Evolutionary conservation across 2,888 invertebrate genomes (phyloP), one percentile per base, ranked within the genome.

Genomic region (Coronaproctus castanopsis): DNA sequence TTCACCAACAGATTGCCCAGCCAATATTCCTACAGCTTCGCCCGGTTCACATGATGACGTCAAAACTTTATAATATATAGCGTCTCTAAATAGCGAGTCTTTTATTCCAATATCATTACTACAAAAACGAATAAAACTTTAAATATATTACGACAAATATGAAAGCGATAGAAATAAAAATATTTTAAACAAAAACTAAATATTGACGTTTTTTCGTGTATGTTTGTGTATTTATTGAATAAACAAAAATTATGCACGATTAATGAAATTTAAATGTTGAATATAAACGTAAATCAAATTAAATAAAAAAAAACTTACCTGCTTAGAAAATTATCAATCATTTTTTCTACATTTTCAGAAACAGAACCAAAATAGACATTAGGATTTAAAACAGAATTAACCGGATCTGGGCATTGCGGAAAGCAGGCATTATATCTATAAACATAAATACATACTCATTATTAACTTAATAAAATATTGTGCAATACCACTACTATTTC

Each of bases 1-100:
- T 73, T 99, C 98, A 60, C 98, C 98, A 63, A 99, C 86, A 0
- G 95, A 95, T 72, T 97, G 97, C 1, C 97, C 97, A 18, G 98
- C 97, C 63, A 98, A 72, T 21, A 96, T 74, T 2, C 96, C 96
- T 1, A 99, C 98, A 0, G 96, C 87, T 73, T 99, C 98, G 0
- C 98, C 98, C 0, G 97, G 91, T 21, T 57, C 57, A 55, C 61
- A 61, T 1, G 55, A 21, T 2, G 61, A 92, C 59, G 55, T 74
- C 71, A 62, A 73, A 72, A 0, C 73, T 73, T 55, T 76, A 72
- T 62, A 66, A 67, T 63, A 57, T 69, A 69, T 23, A 65, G 69
- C 62, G 69, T 72, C 60, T 57, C 60, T 61, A 52, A 59, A 59
- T 56, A 55, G 55, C 1, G 59, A 56, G 21, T 36, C 52, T 52